Evolutionary conservation across 2,797 vertebrate species (phyloP), one percentile per base, ranked within the genome.

Genomic region (Ctenopoma multispine): DNA sequence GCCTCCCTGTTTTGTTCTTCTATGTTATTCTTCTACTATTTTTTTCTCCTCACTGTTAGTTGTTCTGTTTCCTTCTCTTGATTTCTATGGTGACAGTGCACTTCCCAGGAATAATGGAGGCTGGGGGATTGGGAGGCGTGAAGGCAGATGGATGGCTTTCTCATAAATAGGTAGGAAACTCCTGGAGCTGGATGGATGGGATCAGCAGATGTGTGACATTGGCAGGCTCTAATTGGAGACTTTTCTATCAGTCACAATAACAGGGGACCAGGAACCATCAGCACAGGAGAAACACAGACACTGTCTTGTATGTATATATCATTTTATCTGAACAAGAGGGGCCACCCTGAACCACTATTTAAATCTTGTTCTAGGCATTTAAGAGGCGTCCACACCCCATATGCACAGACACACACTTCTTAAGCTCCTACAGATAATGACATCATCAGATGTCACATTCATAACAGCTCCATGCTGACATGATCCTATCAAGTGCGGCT

Each of bases 81-180:
- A 94, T 95, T 93, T 92, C 93, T 94, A 95, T 94, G 94, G 94
- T 87, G 92, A 95, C 93, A 91, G 86, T 79, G 90, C 64, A 23
- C 90, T 94, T 94, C 92, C 88, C 87, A 89, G 91, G 91, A 92
- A 93, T 92, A 92, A 91, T 89, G 89, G 92, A 90, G 91, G 91
- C 92, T 80, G 81, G 80, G 91, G 93, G 93, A 94, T 93, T 93
- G 91, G 84, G 86, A 93, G 91, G 91, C 88, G 86, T 90, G 91
- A 95, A 93, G 84, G 88, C 81, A 81, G 85, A 92, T 84, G 88
- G 92, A 92, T 93, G 90, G 88, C 88, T 94, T 93, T 94, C 92
- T 94, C 92, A 93, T 93, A 91, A 93, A 93, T 92, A 94, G 92
- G 92, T 93, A 94, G 89, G 91, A 93, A 92, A 94, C 91, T 94